phyloP scores from a whole-genome alignment of 2,888 invertebrate genomes.

The Drosophila sordidula region DNA sequence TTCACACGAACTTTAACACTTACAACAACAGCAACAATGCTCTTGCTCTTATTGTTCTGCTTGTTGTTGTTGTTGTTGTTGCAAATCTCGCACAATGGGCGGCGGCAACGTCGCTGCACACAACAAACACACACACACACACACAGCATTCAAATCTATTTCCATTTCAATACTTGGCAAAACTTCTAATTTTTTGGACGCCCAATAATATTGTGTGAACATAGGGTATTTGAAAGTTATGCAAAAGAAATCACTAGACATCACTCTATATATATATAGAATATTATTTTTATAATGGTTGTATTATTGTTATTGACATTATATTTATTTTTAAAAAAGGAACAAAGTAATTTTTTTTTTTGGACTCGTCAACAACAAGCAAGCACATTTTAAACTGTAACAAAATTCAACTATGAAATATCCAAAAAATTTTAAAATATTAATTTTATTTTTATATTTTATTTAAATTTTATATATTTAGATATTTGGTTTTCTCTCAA shows the following conservation, averaged over 20 bases:
- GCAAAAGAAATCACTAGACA: not conserved
- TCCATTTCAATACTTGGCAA: constrained; percentile 71
- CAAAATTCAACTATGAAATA: too few relatives aligned
- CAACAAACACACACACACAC: constrained; percentile 24
- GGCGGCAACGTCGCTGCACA: constrained; percentile 30
- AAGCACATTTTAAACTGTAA: too few relatives aligned
- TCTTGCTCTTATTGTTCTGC: constrained; percentile 24
- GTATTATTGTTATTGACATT: too few relatives aligned
- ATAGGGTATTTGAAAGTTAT: not conserved
- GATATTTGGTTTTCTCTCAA: too few relatives aligned
- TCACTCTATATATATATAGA: too few relatives aligned
- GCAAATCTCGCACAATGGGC: constrained; percentile 53
- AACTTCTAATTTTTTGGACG: constrained; percentile 30
- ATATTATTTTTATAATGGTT: too few relatives aligned
- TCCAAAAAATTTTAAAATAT: too few relatives aligned
- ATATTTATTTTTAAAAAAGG: too few relatives aligned
- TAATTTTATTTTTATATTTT: too few relatives aligned
- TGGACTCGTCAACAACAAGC: too few relatives aligned
- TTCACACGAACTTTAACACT: constrained; percentile 80
- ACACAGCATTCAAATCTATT: constrained; percentile 58
- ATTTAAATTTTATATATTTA: too few relatives aligned
- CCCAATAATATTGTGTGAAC: not conserved
- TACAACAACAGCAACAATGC: constrained; percentile 24
- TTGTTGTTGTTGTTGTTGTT: constrained; percentile 8
- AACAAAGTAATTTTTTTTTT: too few relatives aligned